Evolutionary conservation across 1,140 invertebrate genomes (phyloP).

Genomic region (Danaus melanippus): DNA sequence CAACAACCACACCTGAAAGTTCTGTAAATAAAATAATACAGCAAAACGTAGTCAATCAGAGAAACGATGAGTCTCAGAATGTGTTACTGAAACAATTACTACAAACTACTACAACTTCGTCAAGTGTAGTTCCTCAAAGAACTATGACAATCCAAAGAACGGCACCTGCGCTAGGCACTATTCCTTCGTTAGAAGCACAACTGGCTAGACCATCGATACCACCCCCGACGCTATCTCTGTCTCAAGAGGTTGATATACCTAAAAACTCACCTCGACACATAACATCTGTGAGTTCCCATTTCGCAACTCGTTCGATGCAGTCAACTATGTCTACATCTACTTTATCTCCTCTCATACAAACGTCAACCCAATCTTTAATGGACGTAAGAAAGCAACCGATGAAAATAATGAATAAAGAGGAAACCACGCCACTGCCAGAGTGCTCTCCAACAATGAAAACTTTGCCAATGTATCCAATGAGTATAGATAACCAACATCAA

Average conservation of each 20-base stretch:
- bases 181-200: slow-evolving; percentile 82
- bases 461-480: slow-evolving; percentile 54
- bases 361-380: slow-evolving; percentile 67
- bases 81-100: slow-evolving; percentile 91
- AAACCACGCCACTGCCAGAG: slow-evolving; percentile 58
- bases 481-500: slow-evolving; percentile 52
- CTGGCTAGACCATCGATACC: slow-evolving; percentile 80
- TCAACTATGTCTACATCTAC: slow-evolving; percentile 50
- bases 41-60: slow-evolving; percentile 51
- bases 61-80: slow-evolving; percentile 87
- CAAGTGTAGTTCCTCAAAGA: slow-evolving; percentile 65
- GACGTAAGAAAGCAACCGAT: slow-evolving; percentile 62
- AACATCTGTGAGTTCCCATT: slow-evolving; percentile 52
- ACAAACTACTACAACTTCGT: slow-evolving; percentile 82
- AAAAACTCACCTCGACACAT: slow-evolving; percentile 69
- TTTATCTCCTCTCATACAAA: slow-evolving; percentile 57
- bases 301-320: slow-evolving; percentile 54
- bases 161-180: slow-evolving; percentile 77
- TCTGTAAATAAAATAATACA: slow-evolving; percentile 31
- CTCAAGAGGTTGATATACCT: slow-evolving; percentile 71
- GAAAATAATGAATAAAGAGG: slow-evolving; percentile 59
- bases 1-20: slow-evolving; percentile 27
- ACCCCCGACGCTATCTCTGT: slow-evolving; percentile 66
- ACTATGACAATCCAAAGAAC: slow-evolving; percentile 69
- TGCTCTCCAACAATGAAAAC: slow-evolving; percentile 60